Percentiles rank a stretch among this genome's conserved stretches.
Conservation (phyloP, 1,140 invertebrate species). For the Daktulosphaira vitifoliae region DNA sequence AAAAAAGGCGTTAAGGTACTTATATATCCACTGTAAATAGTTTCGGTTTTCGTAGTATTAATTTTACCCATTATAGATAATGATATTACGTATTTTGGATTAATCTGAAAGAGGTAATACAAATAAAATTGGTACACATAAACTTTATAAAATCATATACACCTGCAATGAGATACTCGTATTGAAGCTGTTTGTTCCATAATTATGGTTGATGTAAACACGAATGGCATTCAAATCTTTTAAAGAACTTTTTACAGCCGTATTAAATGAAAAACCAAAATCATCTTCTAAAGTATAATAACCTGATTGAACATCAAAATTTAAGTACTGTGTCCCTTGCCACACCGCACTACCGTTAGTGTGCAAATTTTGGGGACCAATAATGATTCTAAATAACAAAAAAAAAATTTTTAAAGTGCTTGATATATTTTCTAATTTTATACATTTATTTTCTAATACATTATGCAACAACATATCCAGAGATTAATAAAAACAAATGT, state of each 20-base stretch:
- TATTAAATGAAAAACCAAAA: slow-evolving; percentile 23
- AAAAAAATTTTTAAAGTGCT: background rate
- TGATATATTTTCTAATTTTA: slow-evolving; percentile 35
- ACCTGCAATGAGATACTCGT: slow-evolving; percentile 31
- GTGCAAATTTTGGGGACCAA: slow-evolving; percentile 12
- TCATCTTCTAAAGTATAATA: slow-evolving; percentile 25
- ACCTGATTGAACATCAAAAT: slow-evolving; percentile 27
- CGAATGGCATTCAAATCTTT: slow-evolving; percentile 29
- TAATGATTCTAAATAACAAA: slow-evolving; percentile 8
- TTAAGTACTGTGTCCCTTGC: slow-evolving; percentile 24
- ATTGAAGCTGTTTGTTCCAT: slow-evolving; percentile 14
- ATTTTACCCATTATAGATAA: slow-evolving; percentile 11
- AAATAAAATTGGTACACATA: background rate
- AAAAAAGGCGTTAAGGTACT: slow-evolving; percentile 20
- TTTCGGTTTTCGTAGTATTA: slow-evolving; percentile 11
- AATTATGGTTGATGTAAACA: slow-evolving; percentile 24
- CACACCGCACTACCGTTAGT: slow-evolving; percentile 33
- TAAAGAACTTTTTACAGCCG: slow-evolving; percentile 29
- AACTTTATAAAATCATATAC: background rate
- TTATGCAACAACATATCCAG: too few species aligned
- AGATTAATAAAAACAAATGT: too few species aligned
- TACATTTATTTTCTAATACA: too few species aligned
- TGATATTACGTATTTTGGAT: slow-evolving; percentile 21
- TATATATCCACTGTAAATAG: slow-evolving; percentile 14
- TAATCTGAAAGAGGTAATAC: background rate